These are phyloP conservation scores for Rhinolophus sinicus DNA, from an alignment of 2,113 vertebrate genomes.

Conservation along the genomic window DNA sequence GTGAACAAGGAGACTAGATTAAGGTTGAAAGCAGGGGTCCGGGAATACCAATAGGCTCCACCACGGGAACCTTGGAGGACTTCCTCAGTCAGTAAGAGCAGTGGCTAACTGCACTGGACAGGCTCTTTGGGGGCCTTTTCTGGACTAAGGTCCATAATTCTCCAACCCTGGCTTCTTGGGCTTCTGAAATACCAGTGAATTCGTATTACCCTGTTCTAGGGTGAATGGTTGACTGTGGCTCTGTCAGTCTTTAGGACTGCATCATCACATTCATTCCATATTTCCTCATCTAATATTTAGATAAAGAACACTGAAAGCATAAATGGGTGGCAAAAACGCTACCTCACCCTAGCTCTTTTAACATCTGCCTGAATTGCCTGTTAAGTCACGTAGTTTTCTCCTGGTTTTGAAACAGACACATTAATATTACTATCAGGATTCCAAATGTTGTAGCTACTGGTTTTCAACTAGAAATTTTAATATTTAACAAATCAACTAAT, in stretches of 20 bases:
- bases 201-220: neutral
- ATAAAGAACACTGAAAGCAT: neutral
- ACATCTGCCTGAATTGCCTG: neutral
- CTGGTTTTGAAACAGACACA: conserved; percentile 57
- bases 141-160: neutral
- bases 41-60: neutral
- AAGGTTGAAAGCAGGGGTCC: neutral
- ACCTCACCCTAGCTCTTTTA: neutral
- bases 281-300: conserved; percentile 21
- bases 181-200: conserved; percentile 11
- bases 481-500: conserved; percentile 37
- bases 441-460: neutral
- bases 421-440: conserved; percentile 19
- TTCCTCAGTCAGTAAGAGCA: neutral
- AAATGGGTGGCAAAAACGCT: neutral
- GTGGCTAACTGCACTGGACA: neutral
- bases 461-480: conserved; percentile 44
- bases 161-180: neutral
- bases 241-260: conserved; percentile 1
- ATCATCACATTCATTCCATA: neutral
- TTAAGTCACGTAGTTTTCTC: neutral
- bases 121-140: neutral
- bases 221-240: neutral
- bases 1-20: neutral
- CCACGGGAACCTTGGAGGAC: neutral